Conservation (phyloP, 1,140 invertebrate species). For the Dendroctonus valens region DNA sequence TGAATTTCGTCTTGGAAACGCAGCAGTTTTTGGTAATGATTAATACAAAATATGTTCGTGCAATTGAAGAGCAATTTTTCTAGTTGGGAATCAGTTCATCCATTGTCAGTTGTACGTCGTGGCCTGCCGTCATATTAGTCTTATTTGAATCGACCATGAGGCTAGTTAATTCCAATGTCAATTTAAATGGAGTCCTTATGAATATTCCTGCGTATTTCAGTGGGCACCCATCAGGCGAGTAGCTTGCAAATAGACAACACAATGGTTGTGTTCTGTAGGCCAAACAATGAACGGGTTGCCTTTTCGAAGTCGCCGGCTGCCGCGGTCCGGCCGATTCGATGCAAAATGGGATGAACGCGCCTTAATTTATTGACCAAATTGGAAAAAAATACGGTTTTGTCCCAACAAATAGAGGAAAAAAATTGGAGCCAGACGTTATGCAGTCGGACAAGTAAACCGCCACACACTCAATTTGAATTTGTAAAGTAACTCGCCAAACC, state of each 20-base stretch:
- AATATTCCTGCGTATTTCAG: constrained; percentile 25
- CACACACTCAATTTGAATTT: constrained; percentile 3
- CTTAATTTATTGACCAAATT: constrained; percentile 24
- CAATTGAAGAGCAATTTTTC: too few relatives aligned
- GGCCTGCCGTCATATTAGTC: constrained; percentile 3
- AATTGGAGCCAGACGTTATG: background rate
- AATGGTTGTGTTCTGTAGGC: constrained; percentile 22
- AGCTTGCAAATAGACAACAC: constrained; percentile 21
- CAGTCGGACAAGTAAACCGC: constrained; percentile 6
- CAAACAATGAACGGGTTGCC: constrained; percentile 21
- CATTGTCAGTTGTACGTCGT: too few relatives aligned
- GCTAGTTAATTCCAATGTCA: constrained; percentile 11
- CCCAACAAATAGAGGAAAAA: constrained; percentile 8
- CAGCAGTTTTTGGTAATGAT: too few relatives aligned
- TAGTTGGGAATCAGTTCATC: too few relatives aligned
- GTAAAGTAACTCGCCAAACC: too few relatives aligned
- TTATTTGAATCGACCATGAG: constrained; percentile 3
- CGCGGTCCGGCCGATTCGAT: constrained; percentile 10
- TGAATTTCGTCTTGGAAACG: too few relatives aligned
- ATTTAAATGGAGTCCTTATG: constrained; percentile 21
- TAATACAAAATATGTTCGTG: too few relatives aligned
- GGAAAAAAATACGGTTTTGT: constrained; percentile 1
- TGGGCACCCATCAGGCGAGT: constrained; percentile 14
- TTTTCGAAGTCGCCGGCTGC: constrained; percentile 11
- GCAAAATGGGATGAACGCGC: constrained; percentile 21